These are phyloP conservation scores for Prunella fulvescens DNA, from an alignment of 2,113 vertebrate species.

Conservation along the genomic window DNA sequence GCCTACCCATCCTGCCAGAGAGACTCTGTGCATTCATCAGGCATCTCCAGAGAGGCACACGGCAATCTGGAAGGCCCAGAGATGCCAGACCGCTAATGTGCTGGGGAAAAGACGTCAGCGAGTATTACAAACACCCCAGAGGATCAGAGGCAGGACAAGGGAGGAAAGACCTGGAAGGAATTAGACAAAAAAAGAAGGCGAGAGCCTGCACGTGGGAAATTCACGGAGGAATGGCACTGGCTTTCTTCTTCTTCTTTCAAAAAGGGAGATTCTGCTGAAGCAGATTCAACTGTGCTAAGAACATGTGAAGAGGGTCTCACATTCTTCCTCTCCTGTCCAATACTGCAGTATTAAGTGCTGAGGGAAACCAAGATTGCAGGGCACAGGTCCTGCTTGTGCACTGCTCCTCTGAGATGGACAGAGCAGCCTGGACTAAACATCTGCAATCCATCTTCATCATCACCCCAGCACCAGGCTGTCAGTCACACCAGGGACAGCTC, in stretches of 20 bases:
- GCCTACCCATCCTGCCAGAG: constrained; percentile 24
- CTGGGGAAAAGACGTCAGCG: constrained; percentile 6
- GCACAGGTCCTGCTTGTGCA: background rate
- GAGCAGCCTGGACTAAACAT: background rate
- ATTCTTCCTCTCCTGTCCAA: background rate
- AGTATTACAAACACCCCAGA: background rate
- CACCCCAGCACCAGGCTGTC: background rate
- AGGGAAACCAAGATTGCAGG: background rate
- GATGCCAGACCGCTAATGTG: constrained; percentile 43
- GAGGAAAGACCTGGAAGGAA: constrained; percentile 29
- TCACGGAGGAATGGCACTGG: background rate
- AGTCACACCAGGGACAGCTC: background rate
- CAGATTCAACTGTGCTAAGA: background rate
- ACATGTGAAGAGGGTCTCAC: fast-evolving
- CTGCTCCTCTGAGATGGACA: background rate
- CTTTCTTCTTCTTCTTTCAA: background rate
- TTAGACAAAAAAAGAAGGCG: background rate
- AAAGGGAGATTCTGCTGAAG: background rate
- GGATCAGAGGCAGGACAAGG: background rate
- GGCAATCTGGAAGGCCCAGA: constrained; percentile 50
- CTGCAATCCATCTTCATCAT: background rate
- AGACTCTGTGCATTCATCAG: constrained; percentile 42
- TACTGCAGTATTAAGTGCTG: background rate
- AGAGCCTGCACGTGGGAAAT: background rate
- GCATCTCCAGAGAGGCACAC: constrained; percentile 48